These are phyloP conservation scores for Plagiodera versicolora DNA, from an alignment of 2,888 invertebrate species.

Conservation along the genomic window DNA sequence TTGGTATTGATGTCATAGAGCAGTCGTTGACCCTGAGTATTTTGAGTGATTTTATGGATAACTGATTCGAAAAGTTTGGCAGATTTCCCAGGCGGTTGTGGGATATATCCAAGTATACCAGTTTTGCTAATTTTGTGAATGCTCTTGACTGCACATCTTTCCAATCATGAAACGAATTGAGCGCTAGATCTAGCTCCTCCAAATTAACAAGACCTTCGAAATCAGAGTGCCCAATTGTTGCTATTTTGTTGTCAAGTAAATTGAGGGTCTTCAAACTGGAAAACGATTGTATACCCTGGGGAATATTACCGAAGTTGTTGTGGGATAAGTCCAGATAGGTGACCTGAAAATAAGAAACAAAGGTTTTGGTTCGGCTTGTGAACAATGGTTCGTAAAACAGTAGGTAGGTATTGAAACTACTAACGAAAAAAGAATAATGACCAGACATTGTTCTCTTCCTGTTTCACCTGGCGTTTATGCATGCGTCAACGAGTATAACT, in stretches of 20 bases:
- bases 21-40: slow-evolving; percentile 65
- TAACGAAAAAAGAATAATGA: neutral
- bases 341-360: slow-evolving; percentile 57
- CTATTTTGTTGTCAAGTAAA: slow-evolving; percentile 53
- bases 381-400: neutral
- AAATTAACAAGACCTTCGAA: slow-evolving; percentile 57
- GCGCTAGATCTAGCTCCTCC: slow-evolving; percentile 63
- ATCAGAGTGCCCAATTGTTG: slow-evolving; percentile 35
- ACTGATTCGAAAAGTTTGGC: slow-evolving; percentile 46
- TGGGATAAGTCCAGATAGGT: slow-evolving; percentile 65
- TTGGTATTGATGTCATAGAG: slow-evolving; percentile 60
- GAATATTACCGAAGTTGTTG: slow-evolving; percentile 63
- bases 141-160: slow-evolving; percentile 59
- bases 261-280: slow-evolving; percentile 59
- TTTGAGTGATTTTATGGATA: slow-evolving; percentile 62
- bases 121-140: slow-evolving; percentile 56
- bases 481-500: slow-evolving; percentile 23
- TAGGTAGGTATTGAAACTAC: neutral
- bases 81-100: slow-evolving; percentile 60
- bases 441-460: slow-evolving; percentile 23
- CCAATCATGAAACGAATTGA: slow-evolving; percentile 65
- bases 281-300: slow-evolving; percentile 57
- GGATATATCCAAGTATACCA: slow-evolving; percentile 66
- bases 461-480: slow-evolving; percentile 23
- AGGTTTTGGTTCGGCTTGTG: too few species aligned